Conservation (phyloP, 1,140 invertebrate species). For the Drusus annulatus region DNA sequence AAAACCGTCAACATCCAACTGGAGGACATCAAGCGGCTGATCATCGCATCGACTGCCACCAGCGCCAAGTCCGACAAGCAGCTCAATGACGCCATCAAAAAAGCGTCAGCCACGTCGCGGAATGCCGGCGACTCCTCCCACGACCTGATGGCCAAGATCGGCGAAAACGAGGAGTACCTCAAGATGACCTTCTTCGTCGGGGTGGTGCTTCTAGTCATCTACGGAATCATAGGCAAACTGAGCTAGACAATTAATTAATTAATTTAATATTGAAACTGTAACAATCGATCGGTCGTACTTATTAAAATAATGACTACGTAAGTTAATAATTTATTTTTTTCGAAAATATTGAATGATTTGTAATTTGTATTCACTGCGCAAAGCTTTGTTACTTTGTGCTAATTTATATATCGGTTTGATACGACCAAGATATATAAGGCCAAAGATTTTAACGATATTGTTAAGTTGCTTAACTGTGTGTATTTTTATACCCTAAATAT, state of each 20-base stretch:
- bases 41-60: conserved; percentile 24
- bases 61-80: conserved; percentile 39
- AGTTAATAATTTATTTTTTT: too few species aligned
- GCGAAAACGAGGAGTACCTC: conserved; percentile 32
- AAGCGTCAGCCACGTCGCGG: neutral
- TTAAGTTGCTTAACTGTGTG: too few species aligned
- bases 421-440: too few species aligned
- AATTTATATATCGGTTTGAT: too few species aligned
- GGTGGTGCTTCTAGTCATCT: conserved; percentile 5
- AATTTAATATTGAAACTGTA: too few species aligned
- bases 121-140: neutral
- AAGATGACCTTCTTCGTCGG: conserved; percentile 40
- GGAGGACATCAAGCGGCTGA: conserved; percentile 46
- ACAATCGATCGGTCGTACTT: too few species aligned
- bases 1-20: conserved; percentile 48
- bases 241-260: conserved; percentile 2
- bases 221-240: conserved; percentile 39
- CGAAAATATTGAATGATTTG: too few species aligned
- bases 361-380: too few species aligned
- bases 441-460: too few species aligned
- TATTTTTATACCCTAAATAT: too few species aligned
- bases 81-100: conserved; percentile 36
- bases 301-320: neutral
- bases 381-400: too few species aligned
- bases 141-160: neutral